Evolutionary conservation across 2,797 vertebrate species (phyloP).

Genomic region (Rhabdomys pumilio): DNA sequence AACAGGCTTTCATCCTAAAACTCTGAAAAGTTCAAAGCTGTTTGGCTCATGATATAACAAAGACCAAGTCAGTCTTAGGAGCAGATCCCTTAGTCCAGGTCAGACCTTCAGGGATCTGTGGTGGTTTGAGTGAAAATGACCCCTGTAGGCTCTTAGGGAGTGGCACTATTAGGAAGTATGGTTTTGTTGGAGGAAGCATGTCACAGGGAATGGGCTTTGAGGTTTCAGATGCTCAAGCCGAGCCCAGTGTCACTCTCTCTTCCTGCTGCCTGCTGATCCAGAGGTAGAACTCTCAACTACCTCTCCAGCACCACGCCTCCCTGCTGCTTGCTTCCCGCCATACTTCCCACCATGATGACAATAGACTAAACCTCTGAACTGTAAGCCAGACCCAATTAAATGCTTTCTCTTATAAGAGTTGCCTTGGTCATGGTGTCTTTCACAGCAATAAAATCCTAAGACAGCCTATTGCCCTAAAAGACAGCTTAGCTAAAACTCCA

Average conservation of each 20-base stretch:
- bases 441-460: background rate
- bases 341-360: background rate
- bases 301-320: background rate
- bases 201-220: background rate
- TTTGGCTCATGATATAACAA: background rate
- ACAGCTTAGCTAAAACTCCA: background rate
- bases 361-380: background rate
- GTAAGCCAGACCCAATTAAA: background rate
- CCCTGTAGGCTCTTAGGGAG: background rate
- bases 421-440: background rate
- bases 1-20: background rate
- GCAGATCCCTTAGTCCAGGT: background rate
- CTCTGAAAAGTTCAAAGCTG: background rate
- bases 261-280: background rate
- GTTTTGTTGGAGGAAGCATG: background rate
- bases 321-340: background rate
- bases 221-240: background rate
- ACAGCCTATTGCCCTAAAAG: background rate
- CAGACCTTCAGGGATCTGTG: background rate
- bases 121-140: background rate
- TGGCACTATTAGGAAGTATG: background rate
- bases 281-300: background rate
- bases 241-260: background rate
- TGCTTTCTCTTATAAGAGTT: background rate
- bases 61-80: background rate